Conservation (phyloP, 2,888 invertebrate genomes). For the Lapara coniferarum region DNA sequence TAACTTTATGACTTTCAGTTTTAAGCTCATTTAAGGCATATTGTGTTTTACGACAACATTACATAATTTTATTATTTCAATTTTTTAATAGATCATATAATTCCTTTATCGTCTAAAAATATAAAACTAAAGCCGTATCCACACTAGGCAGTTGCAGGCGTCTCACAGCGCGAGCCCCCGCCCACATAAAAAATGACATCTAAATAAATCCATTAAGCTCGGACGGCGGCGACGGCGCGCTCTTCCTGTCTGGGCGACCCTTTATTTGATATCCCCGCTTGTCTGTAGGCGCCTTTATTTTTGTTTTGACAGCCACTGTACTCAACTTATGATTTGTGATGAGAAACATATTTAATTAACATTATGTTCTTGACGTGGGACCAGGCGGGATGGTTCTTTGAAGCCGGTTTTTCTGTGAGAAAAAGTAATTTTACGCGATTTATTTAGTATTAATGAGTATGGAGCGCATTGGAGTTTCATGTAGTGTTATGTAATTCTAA, state of each 20-base stretch:
- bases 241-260: slow-evolving; percentile 77
- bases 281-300: slow-evolving; percentile 75
- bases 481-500: no score
- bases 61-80: no score
- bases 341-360: slow-evolving; percentile 72
- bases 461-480: no score
- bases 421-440: background rate
- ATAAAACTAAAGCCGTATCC: slow-evolving; percentile 53
- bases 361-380: slow-evolving; percentile 27
- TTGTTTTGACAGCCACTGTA: slow-evolving; percentile 71
- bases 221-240: slow-evolving; percentile 52
- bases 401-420: background rate
- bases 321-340: slow-evolving; percentile 72
- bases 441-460: no score
- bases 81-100: background rate
- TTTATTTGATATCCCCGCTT: slow-evolving; percentile 66
- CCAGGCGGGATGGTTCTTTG: slow-evolving; percentile 1
- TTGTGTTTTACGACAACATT: no score
- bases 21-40: no score
- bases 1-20: no score
- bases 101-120: background rate
- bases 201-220: slow-evolving; percentile 82
- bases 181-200: slow-evolving; percentile 84
- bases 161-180: slow-evolving; percentile 73
- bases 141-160: slow-evolving; percentile 60